A percentile compares a stretch with the other conserved stretches of the same genome.
Conservation (phyloP, 2,797 vertebrate genomes). For the Ceyx erithaca region DNA sequence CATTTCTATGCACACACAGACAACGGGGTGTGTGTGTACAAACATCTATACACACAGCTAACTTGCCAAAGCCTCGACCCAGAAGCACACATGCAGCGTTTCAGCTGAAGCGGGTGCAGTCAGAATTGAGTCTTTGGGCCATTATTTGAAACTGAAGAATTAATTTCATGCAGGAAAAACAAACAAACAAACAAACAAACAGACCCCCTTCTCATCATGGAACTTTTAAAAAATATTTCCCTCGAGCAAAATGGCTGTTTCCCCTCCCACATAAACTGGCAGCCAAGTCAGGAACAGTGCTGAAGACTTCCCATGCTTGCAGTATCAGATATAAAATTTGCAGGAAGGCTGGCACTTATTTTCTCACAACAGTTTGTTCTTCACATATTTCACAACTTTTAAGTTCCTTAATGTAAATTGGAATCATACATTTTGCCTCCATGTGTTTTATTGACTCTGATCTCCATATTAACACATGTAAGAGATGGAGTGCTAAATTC, state of each 20-base stretch:
- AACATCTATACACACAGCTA: not conserved
- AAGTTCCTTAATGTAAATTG: constrained; percentile 73
- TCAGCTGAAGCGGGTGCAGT: not conserved
- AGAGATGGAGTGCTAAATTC: constrained; percentile 22
- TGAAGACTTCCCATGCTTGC: constrained; percentile 68
- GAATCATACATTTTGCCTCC: constrained; percentile 66
- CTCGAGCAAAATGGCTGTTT: constrained; percentile 74
- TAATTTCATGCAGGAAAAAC: constrained; percentile 33
- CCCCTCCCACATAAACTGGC: constrained; percentile 74
- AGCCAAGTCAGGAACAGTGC: constrained; percentile 73
- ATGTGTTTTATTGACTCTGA: constrained; percentile 71
- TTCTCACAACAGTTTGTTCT: constrained; percentile 76
- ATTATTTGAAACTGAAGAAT: constrained; percentile 40
- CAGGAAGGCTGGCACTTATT: constrained; percentile 75
- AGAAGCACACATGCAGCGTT: not conserved
- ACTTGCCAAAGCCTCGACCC: not conserved
- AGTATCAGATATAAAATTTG: constrained; percentile 71
- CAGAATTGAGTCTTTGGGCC: constrained; percentile 52
- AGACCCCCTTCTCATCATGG: constrained; percentile 55
- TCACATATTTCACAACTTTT: constrained; percentile 76
- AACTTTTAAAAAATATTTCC: constrained; percentile 66
- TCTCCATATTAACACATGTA: constrained; percentile 49
- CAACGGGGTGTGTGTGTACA: not conserved
- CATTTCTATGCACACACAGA: not conserved
- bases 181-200: constrained; percentile 61